These are phyloP conservation scores for Tympanuchus pallidicinctus DNA, from an alignment of 2,113 vertebrate genomes.

Conservation along the genomic window DNA sequence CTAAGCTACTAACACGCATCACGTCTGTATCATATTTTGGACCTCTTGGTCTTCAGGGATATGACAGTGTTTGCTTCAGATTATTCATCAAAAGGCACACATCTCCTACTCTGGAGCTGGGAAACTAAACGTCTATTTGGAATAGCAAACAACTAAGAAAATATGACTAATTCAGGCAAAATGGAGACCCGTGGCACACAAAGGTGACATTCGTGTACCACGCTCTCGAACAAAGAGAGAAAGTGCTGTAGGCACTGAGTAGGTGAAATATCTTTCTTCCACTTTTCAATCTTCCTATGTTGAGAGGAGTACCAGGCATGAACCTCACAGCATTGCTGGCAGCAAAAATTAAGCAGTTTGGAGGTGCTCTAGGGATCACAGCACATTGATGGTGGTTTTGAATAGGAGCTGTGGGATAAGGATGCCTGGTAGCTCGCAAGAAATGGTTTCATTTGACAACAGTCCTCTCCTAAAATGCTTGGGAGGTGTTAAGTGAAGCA, in stretches of 20 bases:
- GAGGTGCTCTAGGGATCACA: neutral
- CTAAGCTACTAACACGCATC: neutral
- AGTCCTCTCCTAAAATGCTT: neutral
- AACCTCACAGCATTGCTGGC: neutral
- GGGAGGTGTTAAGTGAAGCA: neutral
- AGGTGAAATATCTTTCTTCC: neutral
- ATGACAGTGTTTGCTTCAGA: neutral
- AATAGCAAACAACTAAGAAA: neutral
- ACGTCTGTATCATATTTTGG: fast-evolving
- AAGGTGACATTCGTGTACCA: neutral
- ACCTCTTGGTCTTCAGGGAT: neutral
- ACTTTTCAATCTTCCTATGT: neutral
- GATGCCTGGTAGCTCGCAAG: neutral
- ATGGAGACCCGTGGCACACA: neutral
- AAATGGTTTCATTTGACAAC: neutral
- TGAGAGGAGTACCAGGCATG: fast-evolving
- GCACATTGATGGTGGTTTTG: neutral
- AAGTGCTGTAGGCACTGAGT: neutral
- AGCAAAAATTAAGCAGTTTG: neutral
- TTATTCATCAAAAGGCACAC: neutral
- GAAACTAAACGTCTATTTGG: neutral
- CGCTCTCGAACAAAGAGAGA: neutral
- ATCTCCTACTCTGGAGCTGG: neutral
- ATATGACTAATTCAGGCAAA: neutral
- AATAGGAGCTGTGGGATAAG: neutral